Conservation (phyloP, 2,113 vertebrate genomes). For the Nycticryphes semicollaris region DNA sequence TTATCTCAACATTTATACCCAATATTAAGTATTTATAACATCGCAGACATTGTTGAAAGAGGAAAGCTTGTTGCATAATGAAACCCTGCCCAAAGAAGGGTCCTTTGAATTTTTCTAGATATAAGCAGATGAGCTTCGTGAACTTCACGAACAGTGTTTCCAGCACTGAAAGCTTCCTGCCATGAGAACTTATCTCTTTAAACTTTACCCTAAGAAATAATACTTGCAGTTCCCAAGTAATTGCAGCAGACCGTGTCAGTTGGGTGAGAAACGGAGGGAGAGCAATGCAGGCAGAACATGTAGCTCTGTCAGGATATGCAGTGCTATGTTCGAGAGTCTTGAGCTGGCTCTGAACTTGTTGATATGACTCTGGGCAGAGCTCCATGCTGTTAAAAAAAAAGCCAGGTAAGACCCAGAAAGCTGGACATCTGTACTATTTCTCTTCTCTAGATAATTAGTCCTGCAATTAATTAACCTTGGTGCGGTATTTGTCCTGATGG, state of each 20-base stretch:
- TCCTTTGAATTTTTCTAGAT: background rate
- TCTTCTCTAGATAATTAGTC: background rate
- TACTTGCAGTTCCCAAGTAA: background rate
- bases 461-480: background rate
- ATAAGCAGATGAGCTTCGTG: background rate
- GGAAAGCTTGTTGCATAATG: background rate
- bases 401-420: background rate
- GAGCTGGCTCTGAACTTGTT: background rate
- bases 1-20: background rate
- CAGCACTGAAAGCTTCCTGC: background rate
- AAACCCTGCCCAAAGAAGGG: background rate
- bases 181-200: background rate
- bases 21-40: background rate
- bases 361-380: background rate
- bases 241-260: background rate
- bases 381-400: background rate
- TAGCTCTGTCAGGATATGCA: background rate
- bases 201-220: background rate
- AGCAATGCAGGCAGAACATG: rapidly evolving
- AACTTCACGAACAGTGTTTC: background rate
- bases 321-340: background rate
- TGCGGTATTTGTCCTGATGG: background rate
- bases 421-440: background rate
- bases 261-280: background rate
- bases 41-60: background rate